These are phyloP conservation scores for Phymastichus coffea DNA, from an alignment of 1,140 invertebrate genomes.

Conservation along the genomic window DNA sequence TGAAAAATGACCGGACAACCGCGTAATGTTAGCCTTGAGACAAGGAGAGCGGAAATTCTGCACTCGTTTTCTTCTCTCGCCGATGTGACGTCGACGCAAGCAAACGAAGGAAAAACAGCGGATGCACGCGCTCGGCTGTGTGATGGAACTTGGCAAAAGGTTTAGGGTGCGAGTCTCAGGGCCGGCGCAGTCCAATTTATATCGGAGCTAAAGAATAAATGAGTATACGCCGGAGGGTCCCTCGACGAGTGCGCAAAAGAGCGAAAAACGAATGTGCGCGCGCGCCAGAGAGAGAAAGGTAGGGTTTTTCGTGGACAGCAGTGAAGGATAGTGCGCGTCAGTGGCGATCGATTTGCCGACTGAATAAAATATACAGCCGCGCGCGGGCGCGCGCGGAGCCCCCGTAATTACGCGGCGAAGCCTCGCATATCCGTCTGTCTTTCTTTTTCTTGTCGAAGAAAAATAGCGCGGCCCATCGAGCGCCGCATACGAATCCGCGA, in stretches of 20 bases:
- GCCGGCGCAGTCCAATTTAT: conserved; percentile 35
- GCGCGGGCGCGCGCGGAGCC: conserved; percentile 29
- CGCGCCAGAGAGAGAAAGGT: not conserved
- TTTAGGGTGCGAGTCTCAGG: not conserved
- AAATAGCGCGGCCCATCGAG: conserved; percentile 41
- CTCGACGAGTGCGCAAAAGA: conserved; percentile 10
- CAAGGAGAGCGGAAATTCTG: too few relatives aligned
- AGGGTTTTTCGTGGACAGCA: not conserved
- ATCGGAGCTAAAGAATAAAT: conserved; percentile 37
- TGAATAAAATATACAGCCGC: conserved; percentile 42
- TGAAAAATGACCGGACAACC: too few relatives aligned
- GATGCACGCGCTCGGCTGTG: too few relatives aligned
- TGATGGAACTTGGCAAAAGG: too few relatives aligned
- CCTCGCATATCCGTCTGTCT: too few relatives aligned
- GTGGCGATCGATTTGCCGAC: conserved; percentile 32
- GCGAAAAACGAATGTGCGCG: not conserved
- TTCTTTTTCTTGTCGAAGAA: too few relatives aligned
- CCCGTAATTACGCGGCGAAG: conserved; percentile 37
- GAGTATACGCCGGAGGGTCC: not conserved
- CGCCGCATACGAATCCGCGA: conserved; percentile 30
- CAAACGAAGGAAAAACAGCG: too few relatives aligned
- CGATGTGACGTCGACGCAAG: too few relatives aligned
- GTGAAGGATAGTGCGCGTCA: conserved; percentile 32
- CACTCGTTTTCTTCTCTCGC: too few relatives aligned
- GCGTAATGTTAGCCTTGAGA: too few relatives aligned